Evolutionary conservation across 2,113 vertebrate genomes (phyloP).

Genomic region (Meriones unguiculatus): DNA sequence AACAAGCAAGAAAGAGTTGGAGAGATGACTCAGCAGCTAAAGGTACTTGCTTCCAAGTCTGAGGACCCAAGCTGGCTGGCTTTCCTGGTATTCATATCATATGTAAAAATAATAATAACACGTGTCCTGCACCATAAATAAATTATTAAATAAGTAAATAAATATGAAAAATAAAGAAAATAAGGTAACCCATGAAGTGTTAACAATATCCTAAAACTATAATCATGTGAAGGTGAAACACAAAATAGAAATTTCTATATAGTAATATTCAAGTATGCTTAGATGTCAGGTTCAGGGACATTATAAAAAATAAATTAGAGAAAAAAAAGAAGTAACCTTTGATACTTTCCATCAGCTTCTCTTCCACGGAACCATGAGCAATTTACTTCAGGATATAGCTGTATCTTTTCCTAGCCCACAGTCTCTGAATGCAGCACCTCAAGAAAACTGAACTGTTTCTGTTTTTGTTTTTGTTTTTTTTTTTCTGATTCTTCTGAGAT

Average conservation of each 20-base stretch:
- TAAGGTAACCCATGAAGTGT: neutral
- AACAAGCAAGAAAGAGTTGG: neutral
- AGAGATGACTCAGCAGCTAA: neutral
- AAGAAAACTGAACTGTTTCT: constrained; percentile 41
- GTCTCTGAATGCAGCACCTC: neutral
- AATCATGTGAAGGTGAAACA: neutral
- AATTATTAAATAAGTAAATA: neutral
- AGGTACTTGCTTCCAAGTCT: neutral
- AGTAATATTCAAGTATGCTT: neutral
- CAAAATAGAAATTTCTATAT: neutral
- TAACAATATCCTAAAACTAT: neutral
- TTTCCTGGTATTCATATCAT: neutral
- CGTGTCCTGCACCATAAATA: neutral
- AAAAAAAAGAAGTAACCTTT: neutral
- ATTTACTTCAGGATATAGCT: neutral
- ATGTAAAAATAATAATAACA: neutral
- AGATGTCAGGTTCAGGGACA: neutral
- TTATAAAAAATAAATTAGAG: neutral
- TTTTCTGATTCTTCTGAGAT: constrained; percentile 31
- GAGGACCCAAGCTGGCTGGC: accelerated
- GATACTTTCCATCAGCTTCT: neutral
- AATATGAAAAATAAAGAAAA: neutral
- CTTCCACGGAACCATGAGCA: neutral
- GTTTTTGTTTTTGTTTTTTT: neutral
- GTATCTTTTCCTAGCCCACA: neutral